Evolutionary conservation across 2,113 vertebrate species (phyloP).

Genomic region (Ciconia boyciana): DNA sequence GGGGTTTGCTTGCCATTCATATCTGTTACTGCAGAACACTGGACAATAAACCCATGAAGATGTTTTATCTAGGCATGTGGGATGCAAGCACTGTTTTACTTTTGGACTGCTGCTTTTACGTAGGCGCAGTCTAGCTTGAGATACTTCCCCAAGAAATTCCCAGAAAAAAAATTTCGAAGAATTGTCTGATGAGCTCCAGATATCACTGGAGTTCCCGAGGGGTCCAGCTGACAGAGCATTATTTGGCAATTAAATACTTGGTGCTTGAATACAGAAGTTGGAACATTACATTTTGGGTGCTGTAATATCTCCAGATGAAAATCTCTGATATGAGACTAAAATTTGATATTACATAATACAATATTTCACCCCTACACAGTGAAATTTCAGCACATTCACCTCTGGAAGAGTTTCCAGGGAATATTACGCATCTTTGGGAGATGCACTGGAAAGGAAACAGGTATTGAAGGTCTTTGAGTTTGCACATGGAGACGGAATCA

Average conservation of each 20-base stretch:
- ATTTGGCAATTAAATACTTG: conserved; percentile 38
- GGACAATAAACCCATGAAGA: not conserved
- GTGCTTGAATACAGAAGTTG: not conserved
- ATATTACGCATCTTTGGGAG: not conserved
- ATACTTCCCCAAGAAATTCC: not conserved
- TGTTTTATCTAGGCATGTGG: not conserved
- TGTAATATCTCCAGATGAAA: conserved; percentile 28
- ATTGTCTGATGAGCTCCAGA: conserved; percentile 10
- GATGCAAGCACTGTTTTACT: not conserved
- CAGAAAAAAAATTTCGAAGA: not conserved
- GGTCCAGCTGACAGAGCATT: not conserved
- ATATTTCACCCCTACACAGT: not conserved
- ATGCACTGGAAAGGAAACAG: not conserved
- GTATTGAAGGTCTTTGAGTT: not conserved
- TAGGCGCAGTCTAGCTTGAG: not conserved
- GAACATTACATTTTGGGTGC: conserved; percentile 19
- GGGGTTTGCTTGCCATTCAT: not conserved
- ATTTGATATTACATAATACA: not conserved
- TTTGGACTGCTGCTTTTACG: not conserved
- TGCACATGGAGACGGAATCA: not conserved
- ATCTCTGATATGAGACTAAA: conserved; percentile 17
- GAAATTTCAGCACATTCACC: conserved; percentile 20
- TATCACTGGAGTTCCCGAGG: not conserved
- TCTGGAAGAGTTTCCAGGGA: not conserved
- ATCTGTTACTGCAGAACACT: not conserved